A percentile compares a stretch with the other conserved stretches of the same genome.
phyloP scores from a whole-genome alignment of 2,888 invertebrate genomes.

The Philereme vetulata region DNA sequence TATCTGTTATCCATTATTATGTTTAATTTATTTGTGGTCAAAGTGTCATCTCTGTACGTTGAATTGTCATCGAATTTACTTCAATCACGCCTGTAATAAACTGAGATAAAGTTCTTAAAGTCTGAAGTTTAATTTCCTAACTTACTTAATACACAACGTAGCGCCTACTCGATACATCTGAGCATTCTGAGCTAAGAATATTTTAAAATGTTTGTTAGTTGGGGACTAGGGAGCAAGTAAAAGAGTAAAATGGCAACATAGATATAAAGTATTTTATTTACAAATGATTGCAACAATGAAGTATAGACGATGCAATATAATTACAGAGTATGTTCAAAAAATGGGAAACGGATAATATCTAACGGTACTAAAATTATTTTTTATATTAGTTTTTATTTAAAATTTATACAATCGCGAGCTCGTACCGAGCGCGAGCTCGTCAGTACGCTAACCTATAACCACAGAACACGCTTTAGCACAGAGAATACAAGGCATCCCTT shows the following conservation, averaged over 20 bases:
- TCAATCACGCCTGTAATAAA: slow-evolving; percentile 65
- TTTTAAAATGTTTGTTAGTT: too few relatives aligned
- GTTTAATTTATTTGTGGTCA: slow-evolving; percentile 76
- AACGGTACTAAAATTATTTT: slow-evolving; percentile 80
- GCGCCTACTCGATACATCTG: too few relatives aligned
- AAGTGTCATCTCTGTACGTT: slow-evolving; percentile 48
- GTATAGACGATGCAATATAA: slow-evolving; percentile 83
- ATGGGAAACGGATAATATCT: slow-evolving; percentile 82
- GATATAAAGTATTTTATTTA: slow-evolving; percentile 85
- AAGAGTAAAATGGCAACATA: slow-evolving; percentile 41
- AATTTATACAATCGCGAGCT: slow-evolving; percentile 70
- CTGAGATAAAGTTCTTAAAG: slow-evolving; percentile 61
- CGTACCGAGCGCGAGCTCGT: slow-evolving; percentile 43
- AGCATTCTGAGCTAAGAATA: too few relatives aligned
- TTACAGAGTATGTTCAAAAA: slow-evolving; percentile 82
- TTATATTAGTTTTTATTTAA: slow-evolving; percentile 59
- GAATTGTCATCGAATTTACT: slow-evolving; percentile 64
- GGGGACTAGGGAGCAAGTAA: slow-evolving; percentile 15
- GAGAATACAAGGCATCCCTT: slow-evolving; percentile 19
- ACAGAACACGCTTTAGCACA: slow-evolving; percentile 34
- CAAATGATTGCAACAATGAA: slow-evolving; percentile 85
- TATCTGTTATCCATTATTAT: slow-evolving; percentile 78
- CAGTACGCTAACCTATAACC: slow-evolving; percentile 36
- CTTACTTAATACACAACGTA: not conserved
- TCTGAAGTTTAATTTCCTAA: not conserved